Evolutionary conservation across 2,888 invertebrate genomes (phyloP), one percentile per base, ranked within the genome.

Genomic region (Cephus runcator): DNA sequence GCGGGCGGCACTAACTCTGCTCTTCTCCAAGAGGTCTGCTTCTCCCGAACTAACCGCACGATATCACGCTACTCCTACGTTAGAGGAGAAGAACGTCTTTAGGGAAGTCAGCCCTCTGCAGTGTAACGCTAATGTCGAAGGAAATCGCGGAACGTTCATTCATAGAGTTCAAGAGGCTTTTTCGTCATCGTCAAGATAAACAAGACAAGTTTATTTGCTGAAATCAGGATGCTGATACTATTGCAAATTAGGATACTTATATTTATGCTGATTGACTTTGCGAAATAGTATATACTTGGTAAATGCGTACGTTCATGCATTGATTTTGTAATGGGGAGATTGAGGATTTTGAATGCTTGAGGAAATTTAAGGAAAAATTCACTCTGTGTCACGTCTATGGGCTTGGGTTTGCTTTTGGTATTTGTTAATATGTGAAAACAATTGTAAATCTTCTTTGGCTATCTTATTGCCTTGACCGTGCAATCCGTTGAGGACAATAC

Each of bases 1-100:
- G 87, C 90, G 89, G 88, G 88, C 85, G 90, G 87, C 87, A 90
- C 90, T 90, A 90, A 89, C 88, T 87, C 88, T 83, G 84, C 83
- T 83, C 77, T 83, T 81, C 79, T 79, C 73, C 80, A 73, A 81
- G 81, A 79, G 74, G 34, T n/a, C 56, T 69, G 79, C 81, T 80
- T 80, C 79, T 71, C 31, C 71, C 71, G 71, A 71, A 71, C 71
- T 12, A 71, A 33, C 71, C 71, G 2, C 23, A 23, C 69, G 69
- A 69, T 69, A 30, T 69, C 71, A 71, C 33, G 31, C 71, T 71
- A 71, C 71, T 71, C 71, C 71, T 71, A 71, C 71, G 71, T 71
- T 15, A 15, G 56, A 56, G 56, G 9, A 56, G 56, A 56, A 56
- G 56, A 23, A 56, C 56, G 56, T 56, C 56, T 56, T 56, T 2